phyloP scores from a whole-genome alignment of 1,140 invertebrate genomes.

The Venturia canescens region DNA sequence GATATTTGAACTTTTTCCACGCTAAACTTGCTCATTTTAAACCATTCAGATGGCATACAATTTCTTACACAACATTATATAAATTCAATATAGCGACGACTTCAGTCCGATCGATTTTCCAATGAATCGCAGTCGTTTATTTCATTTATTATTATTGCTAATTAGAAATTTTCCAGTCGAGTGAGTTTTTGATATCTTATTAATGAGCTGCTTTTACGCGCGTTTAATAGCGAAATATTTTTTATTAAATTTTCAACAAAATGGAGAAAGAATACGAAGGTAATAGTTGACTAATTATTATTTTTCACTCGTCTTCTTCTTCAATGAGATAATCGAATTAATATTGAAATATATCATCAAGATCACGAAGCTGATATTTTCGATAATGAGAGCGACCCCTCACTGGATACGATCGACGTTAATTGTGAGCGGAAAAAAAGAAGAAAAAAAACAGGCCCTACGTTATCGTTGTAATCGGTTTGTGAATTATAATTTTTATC shows the following conservation, averaged over 20 bases:
- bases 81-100: not conserved
- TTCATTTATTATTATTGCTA: constrained; percentile 32
- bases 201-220: not conserved
- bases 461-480: not conserved
- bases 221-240: not conserved
- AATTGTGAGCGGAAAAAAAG: constrained; percentile 1
- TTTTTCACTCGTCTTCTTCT: too few relatives aligned
- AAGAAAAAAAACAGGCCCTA: not conserved
- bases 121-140: constrained; percentile 23
- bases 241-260: constrained; percentile 19
- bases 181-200: not conserved
- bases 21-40: too few relatives aligned
- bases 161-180: not conserved
- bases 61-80: too few relatives aligned
- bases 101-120: constrained; percentile 9
- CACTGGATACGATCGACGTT: constrained; percentile 1
- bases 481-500: not conserved
- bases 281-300: not conserved
- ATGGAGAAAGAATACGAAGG: not conserved
- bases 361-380: not conserved
- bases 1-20: too few relatives aligned
- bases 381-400: not conserved
- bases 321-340: not conserved
- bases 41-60: too few relatives aligned
- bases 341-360: constrained; percentile 6